phyloP scores from a whole-genome alignment of 2,797 vertebrate genomes.

The Scarus forsteni region DNA sequence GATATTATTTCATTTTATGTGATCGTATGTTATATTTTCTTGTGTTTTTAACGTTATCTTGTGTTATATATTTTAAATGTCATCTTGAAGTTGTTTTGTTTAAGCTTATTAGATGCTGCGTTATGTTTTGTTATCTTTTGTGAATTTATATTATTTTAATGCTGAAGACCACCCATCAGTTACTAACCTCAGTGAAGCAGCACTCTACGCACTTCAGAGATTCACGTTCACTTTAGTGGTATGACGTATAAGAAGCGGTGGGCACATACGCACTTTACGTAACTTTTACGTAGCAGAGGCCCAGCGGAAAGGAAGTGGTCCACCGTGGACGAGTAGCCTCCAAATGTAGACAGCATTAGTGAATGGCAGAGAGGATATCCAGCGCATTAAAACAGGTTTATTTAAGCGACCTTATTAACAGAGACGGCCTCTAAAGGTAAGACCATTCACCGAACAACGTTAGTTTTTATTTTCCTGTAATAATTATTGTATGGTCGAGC shows the following conservation, averaged over 20 bases:
- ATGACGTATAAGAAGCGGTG: accelerated
- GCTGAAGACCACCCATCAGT: too few relatives aligned
- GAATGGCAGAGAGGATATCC: constrained; percentile 68
- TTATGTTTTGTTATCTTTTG: too few relatives aligned
- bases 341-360: constrained; percentile 70
- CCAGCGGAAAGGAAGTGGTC: constrained; percentile 84
- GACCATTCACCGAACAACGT: background rate
- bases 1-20: too few relatives aligned
- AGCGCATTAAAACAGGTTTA: constrained; percentile 32
- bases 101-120: too few relatives aligned
- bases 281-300: constrained; percentile 72
- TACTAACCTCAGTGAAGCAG: too few relatives aligned
- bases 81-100: too few relatives aligned
- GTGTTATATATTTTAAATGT: too few relatives aligned
- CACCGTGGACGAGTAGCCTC: constrained; percentile 54
- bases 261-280: constrained; percentile 59
- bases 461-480: constrained; percentile 3
- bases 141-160: too few relatives aligned
- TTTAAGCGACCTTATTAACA: constrained; percentile 34
- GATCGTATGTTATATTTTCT: too few relatives aligned
- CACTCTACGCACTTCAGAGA: constrained; percentile 6
- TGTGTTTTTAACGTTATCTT: too few relatives aligned
- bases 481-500: constrained; percentile 15
- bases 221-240: constrained; percentile 21
- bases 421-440: constrained; percentile 63